Base-by-base conservation (phyloP, 2,888 invertebrate genomes). In the Phaonia tiefii region DNA sequence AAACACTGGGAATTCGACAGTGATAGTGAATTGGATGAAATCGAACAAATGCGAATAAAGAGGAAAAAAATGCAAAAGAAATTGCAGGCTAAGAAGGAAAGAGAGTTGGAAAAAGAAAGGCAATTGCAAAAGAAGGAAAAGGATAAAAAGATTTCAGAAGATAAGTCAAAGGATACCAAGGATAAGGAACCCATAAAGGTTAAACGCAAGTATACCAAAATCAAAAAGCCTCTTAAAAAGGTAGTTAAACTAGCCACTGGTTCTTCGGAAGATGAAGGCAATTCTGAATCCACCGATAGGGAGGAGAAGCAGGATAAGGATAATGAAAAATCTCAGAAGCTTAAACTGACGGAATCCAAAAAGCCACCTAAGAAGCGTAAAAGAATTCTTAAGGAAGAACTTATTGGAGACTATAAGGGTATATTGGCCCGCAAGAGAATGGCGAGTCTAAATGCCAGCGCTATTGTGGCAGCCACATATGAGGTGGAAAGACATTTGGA, bases 361-460 rank as follows among this genome's bases (percentile, higher is more conserved):
- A 89, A 89, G 70, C 87, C 86, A 84, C 91, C 82, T 75, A 90
- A 87, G 79, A 91, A 83, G 86, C 92, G 93, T 76, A 91, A 92
- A 1, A 87, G 83, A 8, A 86, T 86, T 44, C 85, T 90, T 13
- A 93, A 93, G 84, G 91, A 92, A 58, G 92, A 93, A 58, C 92
- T 89, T 0, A 89, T 89, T 17, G 89, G 88, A 0, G 96, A 96
- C 86, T 92, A 96, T 63, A 96, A 96, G 86, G 96, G 96, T 85
- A 96, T 96, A 94, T 95, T 97, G 5, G 96, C 97, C 15, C 93
- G 95, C 85, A 97, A 97, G 89, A 93, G 97, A 37, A 97, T 97
- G 97, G 97, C 97, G 20, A 96, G 96, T 88, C 91, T 97, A 37
- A 97, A 97, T 89, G 97, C 97, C 13, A 95, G 96, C 42, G 97